Evolutionary conservation across 1,140 invertebrate species (phyloP), one percentile per base, ranked within the genome.

Genomic region (Drosophila nannoptera): DNA sequence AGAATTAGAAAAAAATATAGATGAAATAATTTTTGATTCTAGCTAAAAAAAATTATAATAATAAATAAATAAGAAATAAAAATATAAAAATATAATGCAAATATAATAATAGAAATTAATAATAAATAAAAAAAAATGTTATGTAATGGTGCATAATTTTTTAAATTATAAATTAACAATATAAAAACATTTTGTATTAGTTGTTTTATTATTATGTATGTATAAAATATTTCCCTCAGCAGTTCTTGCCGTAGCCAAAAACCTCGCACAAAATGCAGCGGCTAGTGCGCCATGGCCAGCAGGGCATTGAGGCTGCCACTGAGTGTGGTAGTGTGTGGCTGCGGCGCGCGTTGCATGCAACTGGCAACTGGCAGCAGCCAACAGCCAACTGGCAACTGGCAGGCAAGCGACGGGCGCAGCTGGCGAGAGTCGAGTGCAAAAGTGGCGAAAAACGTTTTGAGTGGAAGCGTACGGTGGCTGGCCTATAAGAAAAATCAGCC

Each of bases 401-500:
- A 29, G 58, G 43, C 36, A 16, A 12, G 63, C 38, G 38, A 11
- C 8, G 36, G n/a, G 36, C 36, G 36, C 12, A n/a, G 33, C 56
- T 72, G 56, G 5, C 22, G 11, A 54, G 11, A 54, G 58, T 46
- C 65, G 71, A 73, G 71, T 60, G 67, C 42, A 70, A 64, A 64
- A 69, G 31, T 60, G 36, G 46, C 53, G 48, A 68, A 69, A 68
- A 62, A 50, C 40, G 22, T 62, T 72, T 22, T 67, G 73, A 76
- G 75, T 55, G 63, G 11, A 63, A 70, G 63, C 52, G 36, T 32
- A 33, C 35, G 31, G 22, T 35, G 52, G 43, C 58, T 78, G 72
- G 84, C 84, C 84, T 78, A 86, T 84, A 86, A 83, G 86, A 87
- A 81, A 87, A 87, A 72, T 69, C 86, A 81, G 75, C 86, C 84